Evolutionary conservation across 2,888 invertebrate species (phyloP).

Genomic region (Tetrapedia diversipes): DNA sequence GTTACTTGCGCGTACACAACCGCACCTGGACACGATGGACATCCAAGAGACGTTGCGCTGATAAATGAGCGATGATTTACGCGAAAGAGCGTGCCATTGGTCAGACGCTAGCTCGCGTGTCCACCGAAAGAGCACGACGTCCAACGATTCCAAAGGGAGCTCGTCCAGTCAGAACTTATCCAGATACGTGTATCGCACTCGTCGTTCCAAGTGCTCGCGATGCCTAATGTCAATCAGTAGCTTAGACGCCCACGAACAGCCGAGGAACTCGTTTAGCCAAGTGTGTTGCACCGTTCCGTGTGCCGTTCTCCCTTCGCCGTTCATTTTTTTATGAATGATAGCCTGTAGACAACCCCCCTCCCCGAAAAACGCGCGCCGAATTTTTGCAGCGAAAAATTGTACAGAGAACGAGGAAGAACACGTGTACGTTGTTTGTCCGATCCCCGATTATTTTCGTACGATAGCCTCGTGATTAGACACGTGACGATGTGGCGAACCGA

Average conservation of each 20-base stretch:
- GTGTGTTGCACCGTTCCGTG: constrained; percentile 27
- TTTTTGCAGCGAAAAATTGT: constrained; percentile 34
- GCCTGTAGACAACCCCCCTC: constrained; percentile 22
- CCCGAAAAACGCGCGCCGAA: constrained; percentile 38
- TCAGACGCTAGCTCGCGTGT: not conserved
- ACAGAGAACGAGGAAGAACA: constrained; percentile 27
- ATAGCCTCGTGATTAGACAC: constrained; percentile 33
- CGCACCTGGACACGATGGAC: constrained; percentile 23
- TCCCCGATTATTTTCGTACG: constrained; percentile 50
- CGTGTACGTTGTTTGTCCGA: constrained; percentile 24
- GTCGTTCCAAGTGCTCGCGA: constrained; percentile 30
- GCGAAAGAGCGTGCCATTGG: not conserved
- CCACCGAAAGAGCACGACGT: not conserved
- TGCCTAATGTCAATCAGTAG: constrained; percentile 52
- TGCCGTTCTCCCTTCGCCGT: constrained; percentile 39
- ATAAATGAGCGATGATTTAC: no score
- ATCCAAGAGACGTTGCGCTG: no score
- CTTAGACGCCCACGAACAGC: constrained; percentile 12
- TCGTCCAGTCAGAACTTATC: not conserved
- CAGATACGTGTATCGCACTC: not conserved
- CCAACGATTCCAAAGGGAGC: not conserved
- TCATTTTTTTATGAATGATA: constrained; percentile 43
- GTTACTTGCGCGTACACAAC: constrained; percentile 43
- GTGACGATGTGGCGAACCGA: constrained; percentile 31
- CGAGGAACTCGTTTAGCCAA: constrained; percentile 13